A percentile compares a stretch with the other conserved stretches of the same genome.
Conservation (phyloP, 2,797 vertebrate species). For the Choloepus didactylus region DNA sequence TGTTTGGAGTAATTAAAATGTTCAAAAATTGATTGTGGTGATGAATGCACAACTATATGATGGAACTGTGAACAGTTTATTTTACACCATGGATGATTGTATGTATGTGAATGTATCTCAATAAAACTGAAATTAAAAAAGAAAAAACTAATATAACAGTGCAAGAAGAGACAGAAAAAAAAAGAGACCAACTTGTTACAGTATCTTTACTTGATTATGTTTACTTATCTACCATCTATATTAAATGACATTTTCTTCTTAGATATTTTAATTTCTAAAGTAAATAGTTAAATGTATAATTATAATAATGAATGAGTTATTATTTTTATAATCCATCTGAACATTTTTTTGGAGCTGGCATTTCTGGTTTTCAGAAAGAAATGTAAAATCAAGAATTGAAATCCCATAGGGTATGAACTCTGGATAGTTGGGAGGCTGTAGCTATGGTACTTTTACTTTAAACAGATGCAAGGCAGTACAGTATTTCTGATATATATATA, state of each 20-base stretch:
- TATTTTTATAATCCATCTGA: constrained; percentile 61
- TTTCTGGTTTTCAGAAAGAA: neutral
- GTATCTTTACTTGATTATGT: neutral
- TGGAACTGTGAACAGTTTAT: no score
- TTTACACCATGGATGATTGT: no score
- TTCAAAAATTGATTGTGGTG: no score
- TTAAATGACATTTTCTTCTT: neutral
- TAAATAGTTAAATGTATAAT: neutral
- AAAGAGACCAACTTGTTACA: neutral
- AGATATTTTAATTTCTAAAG: neutral
- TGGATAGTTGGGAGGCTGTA: constrained; percentile 41
- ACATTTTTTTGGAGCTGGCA: neutral
- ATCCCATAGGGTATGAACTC: neutral
- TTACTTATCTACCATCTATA: neutral
- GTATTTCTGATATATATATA: neutral
- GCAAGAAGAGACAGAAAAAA: no score
- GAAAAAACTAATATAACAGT: no score
- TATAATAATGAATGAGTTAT: neutral
- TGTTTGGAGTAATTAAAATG: no score
- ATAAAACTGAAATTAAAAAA: no score
- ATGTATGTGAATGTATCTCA: no score
- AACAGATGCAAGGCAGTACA: neutral
- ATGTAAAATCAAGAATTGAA: constrained; percentile 65
- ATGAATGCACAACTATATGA: no score
- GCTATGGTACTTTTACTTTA: constrained; percentile 60